A percentile compares a stretch with the other conserved stretches of the same genome.
Evolutionary conservation across 2,797 vertebrate species (phyloP).

Genomic region (Enteromius viviparus): DNA sequence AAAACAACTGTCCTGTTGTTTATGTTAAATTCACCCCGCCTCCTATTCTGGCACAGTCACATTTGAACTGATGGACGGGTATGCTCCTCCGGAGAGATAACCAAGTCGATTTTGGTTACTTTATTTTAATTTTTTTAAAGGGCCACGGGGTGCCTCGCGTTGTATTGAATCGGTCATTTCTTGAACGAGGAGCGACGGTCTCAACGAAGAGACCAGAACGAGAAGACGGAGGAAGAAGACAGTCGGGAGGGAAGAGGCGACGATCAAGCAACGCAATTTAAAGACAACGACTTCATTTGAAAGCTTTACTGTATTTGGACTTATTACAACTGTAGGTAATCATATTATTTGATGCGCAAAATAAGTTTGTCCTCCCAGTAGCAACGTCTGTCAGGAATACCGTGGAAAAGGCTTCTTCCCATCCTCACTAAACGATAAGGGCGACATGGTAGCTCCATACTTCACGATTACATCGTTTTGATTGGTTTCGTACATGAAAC

Average conservation of each 20-base stretch:
- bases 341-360: conserved; percentile 36
- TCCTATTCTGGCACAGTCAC: conserved; percentile 23
- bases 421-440: conserved; percentile 61
- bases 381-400: conserved; percentile 56
- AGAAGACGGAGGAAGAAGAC: conserved; percentile 56
- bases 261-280: conserved; percentile 73
- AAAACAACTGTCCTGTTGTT: conserved; percentile 25
- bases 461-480: conserved; percentile 66
- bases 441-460: conserved; percentile 68
- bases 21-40: conserved; percentile 19
- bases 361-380: conserved; percentile 30
- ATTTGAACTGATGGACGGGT: conserved; percentile 50
- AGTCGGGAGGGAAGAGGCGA: conserved; percentile 64
- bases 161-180: conserved; percentile 55
- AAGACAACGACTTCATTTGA: conserved; percentile 52
- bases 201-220: conserved; percentile 63
- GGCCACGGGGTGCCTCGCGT: conserved; percentile 30
- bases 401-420: conserved; percentile 61
- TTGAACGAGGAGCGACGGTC: conserved; percentile 61
- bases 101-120: conserved; percentile 36
- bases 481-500: conserved; percentile 57
- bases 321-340: background rate
- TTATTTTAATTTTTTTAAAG: conserved; percentile 39
- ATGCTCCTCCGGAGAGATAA: conserved; percentile 53
- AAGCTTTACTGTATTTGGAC: conserved; percentile 36